phyloP scores from a whole-genome alignment of 2,113 vertebrate genomes.

The Seriola dumerili region DNA sequence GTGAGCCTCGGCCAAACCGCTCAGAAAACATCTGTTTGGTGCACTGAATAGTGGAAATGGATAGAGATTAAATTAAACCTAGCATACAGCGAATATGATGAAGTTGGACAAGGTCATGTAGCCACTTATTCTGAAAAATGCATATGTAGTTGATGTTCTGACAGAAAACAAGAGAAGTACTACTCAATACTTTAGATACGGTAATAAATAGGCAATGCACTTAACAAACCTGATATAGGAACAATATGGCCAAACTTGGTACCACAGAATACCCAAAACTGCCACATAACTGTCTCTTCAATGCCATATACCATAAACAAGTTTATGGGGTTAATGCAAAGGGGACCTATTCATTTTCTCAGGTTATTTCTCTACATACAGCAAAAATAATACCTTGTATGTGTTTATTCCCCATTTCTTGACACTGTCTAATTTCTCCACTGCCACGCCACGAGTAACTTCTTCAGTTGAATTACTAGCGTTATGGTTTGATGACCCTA shows the following conservation, averaged over 20 bases:
- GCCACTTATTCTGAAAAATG: not conserved
- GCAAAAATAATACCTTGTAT: slow-evolving; percentile 88
- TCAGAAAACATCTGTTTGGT: slow-evolving; percentile 97
- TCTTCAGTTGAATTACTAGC: slow-evolving; percentile 87
- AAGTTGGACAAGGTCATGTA: not conserved
- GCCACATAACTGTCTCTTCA: not conserved
- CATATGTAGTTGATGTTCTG: not conserved
- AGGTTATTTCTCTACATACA: not conserved
- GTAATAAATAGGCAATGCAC: no score
- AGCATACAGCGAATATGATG: not conserved
- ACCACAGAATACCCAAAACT: not conserved
- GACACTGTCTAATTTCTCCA: slow-evolving; percentile 96
- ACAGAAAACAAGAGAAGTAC: not conserved
- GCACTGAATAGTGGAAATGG: slow-evolving; percentile 82
- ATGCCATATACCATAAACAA: not conserved
- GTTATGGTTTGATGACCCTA: slow-evolving; percentile 90
- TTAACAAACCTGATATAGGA: no score
- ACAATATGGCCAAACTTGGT: no score
- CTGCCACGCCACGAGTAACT: slow-evolving; percentile 90
- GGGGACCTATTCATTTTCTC: not conserved
- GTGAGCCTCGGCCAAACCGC: slow-evolving; percentile 93
- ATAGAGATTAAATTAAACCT: not conserved
- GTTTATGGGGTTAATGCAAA: not conserved
- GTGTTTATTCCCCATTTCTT: slow-evolving; percentile 99
- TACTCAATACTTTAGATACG: no score